Conservation (phyloP, 2,888 invertebrate genomes). For the Caenorhabditis auriculariae region DNA sequence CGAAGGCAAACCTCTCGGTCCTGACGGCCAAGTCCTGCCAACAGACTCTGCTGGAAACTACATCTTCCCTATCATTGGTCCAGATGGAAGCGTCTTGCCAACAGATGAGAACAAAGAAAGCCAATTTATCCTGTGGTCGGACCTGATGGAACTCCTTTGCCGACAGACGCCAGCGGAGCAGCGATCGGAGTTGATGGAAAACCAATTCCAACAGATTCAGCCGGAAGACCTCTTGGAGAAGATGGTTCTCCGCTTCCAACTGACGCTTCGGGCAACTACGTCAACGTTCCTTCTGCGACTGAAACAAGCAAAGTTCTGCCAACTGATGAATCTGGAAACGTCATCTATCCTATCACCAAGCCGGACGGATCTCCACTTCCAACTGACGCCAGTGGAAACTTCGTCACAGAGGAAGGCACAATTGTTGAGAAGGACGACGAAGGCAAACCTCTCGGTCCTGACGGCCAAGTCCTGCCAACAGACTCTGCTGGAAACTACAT, state of each 20-base stretch:
- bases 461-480: conserved; percentile 19
- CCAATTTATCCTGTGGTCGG: no score
- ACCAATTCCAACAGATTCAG: conserved; percentile 14
- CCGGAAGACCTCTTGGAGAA: conserved; percentile 11
- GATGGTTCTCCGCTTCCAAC: conserved; percentile 31
- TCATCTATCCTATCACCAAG: conserved; percentile 10
- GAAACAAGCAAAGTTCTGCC: conserved; percentile 8
- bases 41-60: conserved; percentile 26
- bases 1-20: conserved; percentile 17
- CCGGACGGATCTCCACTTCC: conserved; percentile 18
- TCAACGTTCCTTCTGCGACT: conserved; percentile 9
- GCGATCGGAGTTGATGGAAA: conserved; percentile 26
- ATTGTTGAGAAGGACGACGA: conserved; percentile 24
- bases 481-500: conserved; percentile 36
- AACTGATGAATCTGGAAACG: conserved; percentile 15
- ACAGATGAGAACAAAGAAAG: conserved; percentile 17
- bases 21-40: conserved; percentile 27
- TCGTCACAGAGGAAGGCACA: conserved; percentile 13
- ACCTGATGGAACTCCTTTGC: conserved; percentile 20
- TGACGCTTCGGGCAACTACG: conserved; percentile 12
- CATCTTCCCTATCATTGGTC: conserved; percentile 19
- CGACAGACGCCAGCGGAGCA: conserved; percentile 25
- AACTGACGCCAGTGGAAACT: conserved; percentile 17
- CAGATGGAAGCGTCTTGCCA: conserved; percentile 14
- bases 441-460: conserved; percentile 26